Evolutionary conservation across 2,888 invertebrate genomes (phyloP).

Genomic region (Zygothrica quintamaculata): DNA sequence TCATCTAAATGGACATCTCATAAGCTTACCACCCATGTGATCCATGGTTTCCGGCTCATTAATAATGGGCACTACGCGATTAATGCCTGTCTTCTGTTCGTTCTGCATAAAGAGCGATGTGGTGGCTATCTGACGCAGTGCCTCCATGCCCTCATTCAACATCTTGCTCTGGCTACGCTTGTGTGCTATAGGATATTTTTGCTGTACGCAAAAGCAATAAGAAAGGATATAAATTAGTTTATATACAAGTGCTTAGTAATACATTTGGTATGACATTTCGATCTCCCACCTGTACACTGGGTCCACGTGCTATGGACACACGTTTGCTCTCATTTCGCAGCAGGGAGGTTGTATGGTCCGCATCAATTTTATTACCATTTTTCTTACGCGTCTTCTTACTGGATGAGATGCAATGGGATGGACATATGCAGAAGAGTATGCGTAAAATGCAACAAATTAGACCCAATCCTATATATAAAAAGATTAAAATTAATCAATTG

Average conservation of each 20-base stretch:
- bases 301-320: constrained; percentile 83
- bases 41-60: constrained; percentile 83
- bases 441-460: constrained; percentile 93
- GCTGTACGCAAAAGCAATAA: constrained; percentile 16
- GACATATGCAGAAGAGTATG: constrained; percentile 93
- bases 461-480: constrained; percentile 86
- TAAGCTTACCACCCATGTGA: constrained; percentile 48
- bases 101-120: constrained; percentile 85
- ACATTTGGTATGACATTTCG: too few species aligned
- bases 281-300: constrained; percentile 79
- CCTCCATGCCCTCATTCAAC: constrained; percentile 85
- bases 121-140: constrained; percentile 84
- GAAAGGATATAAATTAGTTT: background rate
- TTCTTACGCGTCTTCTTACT: constrained; percentile 88
- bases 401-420: constrained; percentile 89
- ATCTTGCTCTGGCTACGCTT: constrained; percentile 84
- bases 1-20: background rate
- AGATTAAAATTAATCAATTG: background rate
- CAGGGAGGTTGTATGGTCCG: constrained; percentile 84
- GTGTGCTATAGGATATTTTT: constrained; percentile 83
- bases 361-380: constrained; percentile 84
- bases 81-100: constrained; percentile 84
- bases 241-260: too few species aligned
- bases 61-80: constrained; percentile 84
- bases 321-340: constrained; percentile 84